These are phyloP conservation scores for Cyanoderma ruficeps DNA, from an alignment of 2,113 vertebrate genomes.

Conservation along the genomic window DNA sequence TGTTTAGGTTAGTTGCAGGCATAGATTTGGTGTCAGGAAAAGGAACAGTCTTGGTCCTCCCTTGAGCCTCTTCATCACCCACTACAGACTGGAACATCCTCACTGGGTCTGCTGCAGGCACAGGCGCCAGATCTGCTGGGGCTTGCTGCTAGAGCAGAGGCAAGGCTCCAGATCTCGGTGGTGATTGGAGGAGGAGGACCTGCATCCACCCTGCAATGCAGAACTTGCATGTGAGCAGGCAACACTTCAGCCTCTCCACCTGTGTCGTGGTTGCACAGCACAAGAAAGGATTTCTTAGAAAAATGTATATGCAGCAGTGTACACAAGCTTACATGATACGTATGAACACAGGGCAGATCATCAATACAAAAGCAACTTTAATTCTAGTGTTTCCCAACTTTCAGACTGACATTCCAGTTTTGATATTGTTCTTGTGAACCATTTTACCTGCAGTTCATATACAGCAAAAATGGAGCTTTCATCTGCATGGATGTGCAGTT, in stretches of 20 bases:
- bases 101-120: background rate
- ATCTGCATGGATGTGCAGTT: background rate
- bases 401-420: background rate
- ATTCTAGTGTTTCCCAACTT: background rate
- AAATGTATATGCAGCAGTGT: background rate
- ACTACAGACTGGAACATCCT: background rate
- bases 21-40: background rate
- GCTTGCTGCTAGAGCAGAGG: background rate
- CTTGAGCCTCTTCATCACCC: background rate
- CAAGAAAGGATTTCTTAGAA: background rate
- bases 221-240: background rate
- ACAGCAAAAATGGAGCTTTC: background rate
- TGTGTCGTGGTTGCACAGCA: background rate
- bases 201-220: background rate
- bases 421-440: background rate
- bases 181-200: background rate
- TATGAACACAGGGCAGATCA: fast-evolving
- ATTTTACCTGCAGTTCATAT: background rate
- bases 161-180: background rate
- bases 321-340: fast-evolving
- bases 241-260: background rate
- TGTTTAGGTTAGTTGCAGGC: background rate
- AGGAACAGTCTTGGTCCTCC: background rate
- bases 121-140: background rate
- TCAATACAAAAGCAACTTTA: background rate